Evolutionary conservation across 1,140 invertebrate species (phyloP).

Genomic region (Drosophila jambulina): DNA sequence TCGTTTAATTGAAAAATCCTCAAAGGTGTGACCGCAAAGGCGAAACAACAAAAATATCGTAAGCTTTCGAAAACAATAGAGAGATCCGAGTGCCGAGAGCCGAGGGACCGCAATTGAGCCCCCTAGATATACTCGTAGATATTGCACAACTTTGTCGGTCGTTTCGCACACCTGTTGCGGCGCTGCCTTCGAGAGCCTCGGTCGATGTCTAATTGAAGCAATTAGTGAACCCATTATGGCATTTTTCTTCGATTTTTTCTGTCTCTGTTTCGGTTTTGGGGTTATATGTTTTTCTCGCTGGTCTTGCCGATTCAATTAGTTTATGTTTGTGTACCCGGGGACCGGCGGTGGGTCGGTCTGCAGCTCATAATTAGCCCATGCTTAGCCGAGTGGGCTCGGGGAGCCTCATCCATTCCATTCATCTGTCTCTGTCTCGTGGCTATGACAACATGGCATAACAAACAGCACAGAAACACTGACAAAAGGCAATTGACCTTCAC

Average conservation of each 20-base stretch:
- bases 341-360: background rate
- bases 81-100: slow-evolving; percentile 41
- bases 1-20: slow-evolving; percentile 68
- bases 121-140: slow-evolving; percentile 34
- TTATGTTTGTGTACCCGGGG: slow-evolving; percentile 29
- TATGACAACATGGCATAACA: slow-evolving; percentile 63
- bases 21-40: slow-evolving; percentile 62
- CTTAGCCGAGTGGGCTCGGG: slow-evolving; percentile 22
- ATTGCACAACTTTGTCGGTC: slow-evolving; percentile 73
- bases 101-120: slow-evolving; percentile 36
- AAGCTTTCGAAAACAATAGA: slow-evolving; percentile 70
- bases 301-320: slow-evolving; percentile 53
- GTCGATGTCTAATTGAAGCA: slow-evolving; percentile 72
- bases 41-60: slow-evolving; percentile 49
- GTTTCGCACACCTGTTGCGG: slow-evolving; percentile 67
- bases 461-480: slow-evolving; percentile 25
- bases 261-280: slow-evolving; percentile 51
- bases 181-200: slow-evolving; percentile 24
- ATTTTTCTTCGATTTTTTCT: slow-evolving; percentile 54
- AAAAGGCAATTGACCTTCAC: slow-evolving; percentile 74
- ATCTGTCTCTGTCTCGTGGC: slow-evolving; percentile 32
- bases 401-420: slow-evolving; percentile 28
- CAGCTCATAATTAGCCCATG: slow-evolving; percentile 58
- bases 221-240: slow-evolving; percentile 71
- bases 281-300: slow-evolving; percentile 27